Percentiles rank a stretch among this genome's conserved stretches.
phyloP scores from a whole-genome alignment of 1,140 invertebrate species.

The Papilio aristodemus region DNA sequence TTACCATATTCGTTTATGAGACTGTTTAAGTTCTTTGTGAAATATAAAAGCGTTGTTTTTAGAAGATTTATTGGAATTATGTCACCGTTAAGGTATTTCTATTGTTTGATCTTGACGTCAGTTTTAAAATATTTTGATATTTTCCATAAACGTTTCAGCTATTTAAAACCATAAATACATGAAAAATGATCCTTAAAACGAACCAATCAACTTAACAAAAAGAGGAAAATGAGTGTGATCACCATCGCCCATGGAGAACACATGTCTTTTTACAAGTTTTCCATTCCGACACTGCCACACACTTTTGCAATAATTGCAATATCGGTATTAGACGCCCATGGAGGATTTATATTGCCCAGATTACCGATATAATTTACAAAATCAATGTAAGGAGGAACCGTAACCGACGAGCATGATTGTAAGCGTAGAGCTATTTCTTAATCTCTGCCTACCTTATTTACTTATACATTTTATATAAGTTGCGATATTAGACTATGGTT shows the following conservation, averaged over 20 bases:
- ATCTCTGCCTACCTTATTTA: too few relatives aligned
- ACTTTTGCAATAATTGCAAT: too few relatives aligned
- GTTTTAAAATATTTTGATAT: conserved; percentile 13
- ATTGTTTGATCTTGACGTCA: conserved; percentile 13
- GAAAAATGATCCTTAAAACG: background rate
- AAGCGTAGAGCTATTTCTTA: too few relatives aligned
- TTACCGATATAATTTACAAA: too few relatives aligned
- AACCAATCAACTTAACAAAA: background rate
- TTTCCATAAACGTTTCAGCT: background rate
- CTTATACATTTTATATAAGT: background rate
- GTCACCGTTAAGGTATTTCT: conserved; percentile 22
- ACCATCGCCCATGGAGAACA: too few relatives aligned
- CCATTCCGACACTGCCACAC: too few relatives aligned
- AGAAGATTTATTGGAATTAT: conserved; percentile 20
- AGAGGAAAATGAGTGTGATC: background rate
- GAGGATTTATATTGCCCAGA: too few relatives aligned
- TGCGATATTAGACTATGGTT: background rate
- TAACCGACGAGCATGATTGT: too few relatives aligned
- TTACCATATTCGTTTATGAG: conserved; percentile 7
- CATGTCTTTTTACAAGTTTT: too few relatives aligned
- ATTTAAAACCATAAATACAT: background rate
- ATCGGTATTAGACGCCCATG: too few relatives aligned
- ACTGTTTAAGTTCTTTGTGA: background rate
- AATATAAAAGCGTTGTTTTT: background rate
- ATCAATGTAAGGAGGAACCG: too few relatives aligned